Evolutionary conservation across 2,113 vertebrate genomes (phyloP).

Genomic region (Carlito syrichta): DNA sequence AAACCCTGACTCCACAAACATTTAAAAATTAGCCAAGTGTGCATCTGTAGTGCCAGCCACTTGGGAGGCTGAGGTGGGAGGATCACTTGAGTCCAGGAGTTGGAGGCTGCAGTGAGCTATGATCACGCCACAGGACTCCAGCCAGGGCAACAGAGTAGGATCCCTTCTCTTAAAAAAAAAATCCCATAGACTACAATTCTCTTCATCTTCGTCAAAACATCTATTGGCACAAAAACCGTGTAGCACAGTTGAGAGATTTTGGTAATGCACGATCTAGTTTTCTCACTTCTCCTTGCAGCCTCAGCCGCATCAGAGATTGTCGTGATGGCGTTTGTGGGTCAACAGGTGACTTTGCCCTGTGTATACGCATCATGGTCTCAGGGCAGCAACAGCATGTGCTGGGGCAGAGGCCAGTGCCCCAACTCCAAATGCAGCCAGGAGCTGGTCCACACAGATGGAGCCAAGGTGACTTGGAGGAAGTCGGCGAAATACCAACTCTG

Average conservation of each 20-base stretch:
- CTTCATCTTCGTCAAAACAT: background rate
- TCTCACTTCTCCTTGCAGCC: slow-evolving; percentile 1
- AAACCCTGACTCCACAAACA: background rate
- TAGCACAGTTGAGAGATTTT: background rate
- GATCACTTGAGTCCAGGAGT: background rate
- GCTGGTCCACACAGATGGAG: slow-evolving; percentile 69
- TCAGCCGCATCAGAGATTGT: background rate
- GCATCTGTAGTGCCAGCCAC: background rate
- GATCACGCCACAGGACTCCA: background rate
- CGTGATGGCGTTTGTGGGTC: slow-evolving; percentile 72
- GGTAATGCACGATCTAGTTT: background rate
- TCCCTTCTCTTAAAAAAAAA: background rate
- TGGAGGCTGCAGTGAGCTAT: background rate
- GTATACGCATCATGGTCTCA: slow-evolving; percentile 42
- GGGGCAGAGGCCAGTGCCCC: slow-evolving; percentile 81
- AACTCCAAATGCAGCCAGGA: slow-evolving; percentile 63
- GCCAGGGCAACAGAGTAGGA: background rate
- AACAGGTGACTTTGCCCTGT: slow-evolving; percentile 81
- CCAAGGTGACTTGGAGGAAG: background rate
- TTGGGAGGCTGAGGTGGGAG: background rate
- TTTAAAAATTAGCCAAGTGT: background rate
- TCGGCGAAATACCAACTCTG: slow-evolving; percentile 74
- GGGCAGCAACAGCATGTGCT: slow-evolving; percentile 75
- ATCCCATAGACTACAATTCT: accelerated
- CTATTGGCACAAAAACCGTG: background rate